Conservation (phyloP, 2,797 vertebrate species). For the Characodon lateralis region DNA sequence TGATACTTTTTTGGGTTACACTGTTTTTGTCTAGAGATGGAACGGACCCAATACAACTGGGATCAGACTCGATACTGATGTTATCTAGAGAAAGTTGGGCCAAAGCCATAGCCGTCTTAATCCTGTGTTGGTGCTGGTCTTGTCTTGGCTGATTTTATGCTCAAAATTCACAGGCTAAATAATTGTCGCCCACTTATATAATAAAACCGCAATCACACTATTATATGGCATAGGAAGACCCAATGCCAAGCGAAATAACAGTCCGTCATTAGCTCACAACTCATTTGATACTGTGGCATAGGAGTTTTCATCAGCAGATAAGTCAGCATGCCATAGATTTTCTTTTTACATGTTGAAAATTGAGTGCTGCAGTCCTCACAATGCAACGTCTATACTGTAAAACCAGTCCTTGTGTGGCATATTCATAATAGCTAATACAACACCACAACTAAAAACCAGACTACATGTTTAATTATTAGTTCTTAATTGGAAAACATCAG, state of each 20-base stretch:
- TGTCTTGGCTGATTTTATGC: not conserved
- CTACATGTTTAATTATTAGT: not conserved
- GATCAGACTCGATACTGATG: not conserved
- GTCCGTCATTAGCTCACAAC: not conserved
- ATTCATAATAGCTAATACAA: not conserved
- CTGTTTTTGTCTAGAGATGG: not conserved
- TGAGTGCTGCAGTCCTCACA: not conserved
- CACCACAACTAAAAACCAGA: not conserved
- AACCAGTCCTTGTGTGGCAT: not conserved
- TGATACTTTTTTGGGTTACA: slow-evolving; percentile 1
- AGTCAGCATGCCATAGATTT: not conserved
- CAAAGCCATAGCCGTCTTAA: not conserved
- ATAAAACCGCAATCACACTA: not conserved
- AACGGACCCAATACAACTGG: not conserved
- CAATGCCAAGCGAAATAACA: not conserved
- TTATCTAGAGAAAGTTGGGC: not conserved
- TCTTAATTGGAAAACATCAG: not conserved
- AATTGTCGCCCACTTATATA: not conserved
- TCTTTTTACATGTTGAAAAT: not conserved
- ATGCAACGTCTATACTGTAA: too few relatives aligned
- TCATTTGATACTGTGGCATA: not conserved
- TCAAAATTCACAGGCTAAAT: not conserved
- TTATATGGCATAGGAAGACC: not conserved
- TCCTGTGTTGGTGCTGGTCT: not conserved
- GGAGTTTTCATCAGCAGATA: not conserved